phyloP scores from a whole-genome alignment of 1,140 invertebrate genomes.

The Diplogasteroides magnus region DNA sequence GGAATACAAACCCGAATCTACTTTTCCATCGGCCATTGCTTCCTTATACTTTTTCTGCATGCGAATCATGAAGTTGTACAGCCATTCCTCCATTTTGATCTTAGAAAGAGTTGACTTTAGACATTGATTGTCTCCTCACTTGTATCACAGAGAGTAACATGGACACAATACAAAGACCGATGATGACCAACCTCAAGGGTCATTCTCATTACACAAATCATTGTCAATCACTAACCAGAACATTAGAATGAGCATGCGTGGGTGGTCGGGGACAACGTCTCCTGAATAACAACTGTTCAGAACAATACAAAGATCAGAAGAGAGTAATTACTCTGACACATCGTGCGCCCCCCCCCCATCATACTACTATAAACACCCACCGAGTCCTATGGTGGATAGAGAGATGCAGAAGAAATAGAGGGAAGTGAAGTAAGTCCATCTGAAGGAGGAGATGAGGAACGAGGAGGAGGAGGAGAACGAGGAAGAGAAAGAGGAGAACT shows the following conservation, averaged over 20 bases:
- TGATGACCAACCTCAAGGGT: slow-evolving; percentile 42
- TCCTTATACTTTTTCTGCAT: slow-evolving; percentile 36
- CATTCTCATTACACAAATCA: neutral
- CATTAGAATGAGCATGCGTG: slow-evolving; percentile 51
- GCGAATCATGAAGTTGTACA: slow-evolving; percentile 47
- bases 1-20: slow-evolving; percentile 11
- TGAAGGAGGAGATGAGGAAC: slow-evolving; percentile 68
- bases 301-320: too few species aligned
- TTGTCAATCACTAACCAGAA: slow-evolving; percentile 20
- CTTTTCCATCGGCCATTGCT: slow-evolving; percentile 1
- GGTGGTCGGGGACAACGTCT: slow-evolving; percentile 53
- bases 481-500: slow-evolving; percentile 62
- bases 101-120: neutral
- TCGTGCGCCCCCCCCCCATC: too few species aligned
- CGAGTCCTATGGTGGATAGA: slow-evolving; percentile 76
- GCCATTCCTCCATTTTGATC: slow-evolving; percentile 55
- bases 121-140: neutral
- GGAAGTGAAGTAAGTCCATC: slow-evolving; percentile 77
- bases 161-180: slow-evolving; percentile 52
- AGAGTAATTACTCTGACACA: too few species aligned
- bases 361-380: too few species aligned
- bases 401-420: slow-evolving; percentile 93
- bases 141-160: slow-evolving; percentile 52
- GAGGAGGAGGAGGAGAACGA: slow-evolving; percentile 81
- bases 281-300: slow-evolving; percentile 23